These are phyloP conservation scores for Formica aserva DNA, from an alignment of 2,888 invertebrate species.

Conservation along the genomic window DNA sequence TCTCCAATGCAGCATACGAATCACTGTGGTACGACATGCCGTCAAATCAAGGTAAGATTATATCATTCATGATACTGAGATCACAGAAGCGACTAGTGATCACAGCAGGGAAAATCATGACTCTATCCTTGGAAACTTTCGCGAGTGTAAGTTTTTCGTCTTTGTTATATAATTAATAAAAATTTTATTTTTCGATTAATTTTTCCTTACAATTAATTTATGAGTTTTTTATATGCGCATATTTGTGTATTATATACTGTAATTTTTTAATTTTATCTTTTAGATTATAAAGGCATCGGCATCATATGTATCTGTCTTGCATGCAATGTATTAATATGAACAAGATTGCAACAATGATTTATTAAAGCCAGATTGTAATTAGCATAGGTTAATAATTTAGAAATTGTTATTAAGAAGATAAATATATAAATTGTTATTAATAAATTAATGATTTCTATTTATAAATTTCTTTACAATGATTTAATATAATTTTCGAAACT, in stretches of 20 bases:
- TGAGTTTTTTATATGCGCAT: neutral
- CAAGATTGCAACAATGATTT: neutral
- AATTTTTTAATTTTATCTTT: conserved; percentile 1
- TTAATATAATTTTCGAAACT: neutral
- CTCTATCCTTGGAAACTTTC: conserved; percentile 52
- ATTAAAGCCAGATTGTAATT: neutral
- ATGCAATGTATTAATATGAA: conserved; percentile 44
- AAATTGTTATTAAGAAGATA: neutral
- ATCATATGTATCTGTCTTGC: conserved; percentile 64
- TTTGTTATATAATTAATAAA: conserved; percentile 5
- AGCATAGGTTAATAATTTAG: neutral
- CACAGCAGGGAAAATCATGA: conserved; percentile 51
- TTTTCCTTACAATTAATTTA: neutral
- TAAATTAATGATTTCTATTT: neutral
- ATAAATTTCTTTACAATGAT: neutral
- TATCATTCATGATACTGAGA: conserved; percentile 54
- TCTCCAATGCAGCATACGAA: conserved; percentile 55
- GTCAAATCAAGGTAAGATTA: conserved; percentile 42
- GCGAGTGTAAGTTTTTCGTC: conserved; percentile 36
- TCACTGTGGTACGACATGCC: conserved; percentile 62
- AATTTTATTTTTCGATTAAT: neutral
- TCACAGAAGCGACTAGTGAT: conserved; percentile 49
- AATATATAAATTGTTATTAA: conserved; percentile 19
- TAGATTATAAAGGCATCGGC: conserved; percentile 64
- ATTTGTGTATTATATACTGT: neutral